Evolutionary conservation across 2,113 vertebrate genomes (phyloP).

Genomic region (Nibea coibor): DNA sequence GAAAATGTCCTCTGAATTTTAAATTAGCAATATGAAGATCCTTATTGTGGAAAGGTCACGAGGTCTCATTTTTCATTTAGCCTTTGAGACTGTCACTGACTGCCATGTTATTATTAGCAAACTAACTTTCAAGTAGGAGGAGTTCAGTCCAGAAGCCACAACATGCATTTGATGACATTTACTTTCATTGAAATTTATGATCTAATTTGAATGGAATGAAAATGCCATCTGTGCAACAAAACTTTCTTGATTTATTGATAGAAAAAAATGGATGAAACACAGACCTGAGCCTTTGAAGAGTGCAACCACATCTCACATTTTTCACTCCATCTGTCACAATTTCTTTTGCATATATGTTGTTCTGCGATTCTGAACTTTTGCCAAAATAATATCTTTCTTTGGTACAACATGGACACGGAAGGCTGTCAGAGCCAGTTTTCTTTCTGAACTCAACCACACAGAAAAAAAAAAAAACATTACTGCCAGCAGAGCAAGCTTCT

Average conservation of each 20-base stretch:
- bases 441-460: slow-evolving; percentile 38
- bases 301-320: slow-evolving; percentile 53
- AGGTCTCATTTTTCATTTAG: slow-evolving; percentile 70
- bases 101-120: slow-evolving; percentile 59
- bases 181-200: slow-evolving; percentile 47
- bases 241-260: slow-evolving; percentile 74
- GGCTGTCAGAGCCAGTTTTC: slow-evolving; percentile 50
- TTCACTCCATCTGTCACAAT: slow-evolving; percentile 59
- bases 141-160: slow-evolving; percentile 16
- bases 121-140: slow-evolving; percentile 48
- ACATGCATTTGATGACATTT: slow-evolving; percentile 44
- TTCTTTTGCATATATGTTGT: slow-evolving; percentile 24
- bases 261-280: slow-evolving; percentile 46
- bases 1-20: slow-evolving; percentile 80
- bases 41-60: slow-evolving; percentile 65
- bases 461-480: slow-evolving; percentile 42
- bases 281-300: slow-evolving; percentile 68
- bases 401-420: slow-evolving; percentile 37
- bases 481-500: slow-evolving; percentile 77
- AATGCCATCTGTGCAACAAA: slow-evolving; percentile 70
- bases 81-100: slow-evolving; percentile 60
- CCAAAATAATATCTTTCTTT: slow-evolving; percentile 33
- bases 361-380: slow-evolving; percentile 47
- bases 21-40: slow-evolving; percentile 69
- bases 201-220: slow-evolving; percentile 61